Conservation (phyloP, 1,140 invertebrate species). For the Forficula auricularia region DNA sequence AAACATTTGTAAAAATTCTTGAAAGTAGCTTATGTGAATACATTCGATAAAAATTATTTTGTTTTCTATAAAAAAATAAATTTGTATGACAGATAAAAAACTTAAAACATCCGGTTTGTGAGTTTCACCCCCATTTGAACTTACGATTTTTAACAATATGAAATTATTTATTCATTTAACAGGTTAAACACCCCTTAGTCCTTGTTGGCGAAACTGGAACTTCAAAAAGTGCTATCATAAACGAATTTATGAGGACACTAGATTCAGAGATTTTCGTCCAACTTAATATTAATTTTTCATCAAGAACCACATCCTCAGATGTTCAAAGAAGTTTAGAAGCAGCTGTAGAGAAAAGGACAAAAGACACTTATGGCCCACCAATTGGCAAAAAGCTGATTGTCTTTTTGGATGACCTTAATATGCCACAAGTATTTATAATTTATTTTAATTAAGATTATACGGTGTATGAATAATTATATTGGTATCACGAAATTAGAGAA, state of each 20-base stretch:
- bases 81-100: no score
- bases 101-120: no score
- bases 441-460: constrained; percentile 1
- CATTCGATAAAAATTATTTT: no score
- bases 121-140: no score
- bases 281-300: constrained; percentile 77
- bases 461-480: constrained; percentile 1
- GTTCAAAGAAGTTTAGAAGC: constrained; percentile 74
- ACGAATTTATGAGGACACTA: constrained; percentile 56
- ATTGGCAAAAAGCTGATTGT: constrained; percentile 69
- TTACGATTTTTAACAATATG: no score
- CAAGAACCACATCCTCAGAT: constrained; percentile 71
- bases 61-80: no score
- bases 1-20: no score
- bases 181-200: constrained; percentile 57
- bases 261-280: constrained; percentile 49
- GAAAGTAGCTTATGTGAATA: no score
- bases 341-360: constrained; percentile 70
- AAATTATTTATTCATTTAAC: no score
- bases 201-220: constrained; percentile 78
- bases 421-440: constrained; percentile 52
- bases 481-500: no score
- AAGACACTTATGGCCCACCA: constrained; percentile 72
- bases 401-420: constrained; percentile 88
- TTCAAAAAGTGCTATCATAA: constrained; percentile 75